These are phyloP conservation scores for Schizothorax lantsangensis DNA, from an alignment of 2,797 vertebrate genomes.

Conservation along the genomic window DNA sequence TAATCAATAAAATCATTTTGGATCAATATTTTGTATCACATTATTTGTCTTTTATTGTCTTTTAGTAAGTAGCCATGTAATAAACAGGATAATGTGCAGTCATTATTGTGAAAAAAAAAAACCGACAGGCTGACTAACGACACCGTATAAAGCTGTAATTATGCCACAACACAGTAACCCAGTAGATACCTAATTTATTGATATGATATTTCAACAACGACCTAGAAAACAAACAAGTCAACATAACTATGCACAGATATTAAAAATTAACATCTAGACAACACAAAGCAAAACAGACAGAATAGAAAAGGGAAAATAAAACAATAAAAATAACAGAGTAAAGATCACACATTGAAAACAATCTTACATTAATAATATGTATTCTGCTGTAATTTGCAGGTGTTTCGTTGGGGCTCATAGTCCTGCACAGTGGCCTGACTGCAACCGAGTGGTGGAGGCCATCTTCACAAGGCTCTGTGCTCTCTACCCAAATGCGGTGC, in stretches of 20 bases:
- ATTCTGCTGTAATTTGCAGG: not conserved
- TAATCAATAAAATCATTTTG: not conserved
- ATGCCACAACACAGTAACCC: not conserved
- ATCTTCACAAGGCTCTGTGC: no score
- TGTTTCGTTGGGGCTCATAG: not conserved
- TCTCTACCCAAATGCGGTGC: no score
- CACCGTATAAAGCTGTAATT: not conserved
- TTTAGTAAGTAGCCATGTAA: no score
- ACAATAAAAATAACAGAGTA: not conserved
- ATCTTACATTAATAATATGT: not conserved
- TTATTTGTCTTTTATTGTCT: no score
- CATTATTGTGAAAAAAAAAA: no score
- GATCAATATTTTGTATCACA: no score
- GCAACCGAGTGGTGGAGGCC: no score
- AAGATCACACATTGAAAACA: not conserved
- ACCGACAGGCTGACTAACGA: not conserved
- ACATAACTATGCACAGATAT: not conserved
- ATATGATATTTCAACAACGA: not conserved
- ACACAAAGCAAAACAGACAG: not conserved
- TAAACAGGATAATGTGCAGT: no score
- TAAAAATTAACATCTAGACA: not conserved
- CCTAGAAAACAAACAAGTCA: not conserved
- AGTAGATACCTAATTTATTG: not conserved
- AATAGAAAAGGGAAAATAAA: not conserved
- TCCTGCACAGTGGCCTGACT: no score